Evolutionary conservation across 1,140 invertebrate species (phyloP).

Genomic region (Cotesia vestalis): DNA sequence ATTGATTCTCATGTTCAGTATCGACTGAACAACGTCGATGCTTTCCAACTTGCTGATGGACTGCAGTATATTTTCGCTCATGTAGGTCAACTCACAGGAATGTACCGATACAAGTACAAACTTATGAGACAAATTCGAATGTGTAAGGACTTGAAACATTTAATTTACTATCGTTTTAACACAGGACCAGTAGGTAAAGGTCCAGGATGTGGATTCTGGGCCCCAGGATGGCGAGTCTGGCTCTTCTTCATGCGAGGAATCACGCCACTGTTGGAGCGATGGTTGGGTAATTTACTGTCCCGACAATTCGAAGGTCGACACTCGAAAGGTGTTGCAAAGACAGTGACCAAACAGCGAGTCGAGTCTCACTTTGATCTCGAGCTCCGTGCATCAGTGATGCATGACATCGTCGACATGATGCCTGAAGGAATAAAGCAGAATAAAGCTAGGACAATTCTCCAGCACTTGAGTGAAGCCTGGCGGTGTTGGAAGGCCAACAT

Average conservation of each 20-base stretch:
- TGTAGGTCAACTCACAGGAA: conserved; percentile 98
- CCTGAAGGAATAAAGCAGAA: conserved; percentile 99
- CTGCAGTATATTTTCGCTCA: conserved; percentile 99
- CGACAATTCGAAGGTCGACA: conserved; percentile 99
- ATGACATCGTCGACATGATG: conserved; percentile 99
- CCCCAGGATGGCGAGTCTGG: conserved; percentile 99
- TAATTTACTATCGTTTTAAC: conserved; percentile 99
- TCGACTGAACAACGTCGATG: conserved; percentile 98
- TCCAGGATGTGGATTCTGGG: conserved; percentile 99
- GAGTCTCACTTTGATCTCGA: conserved; percentile 99
- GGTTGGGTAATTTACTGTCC: conserved; percentile 97
- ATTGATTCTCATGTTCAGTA: conserved; percentile 99
- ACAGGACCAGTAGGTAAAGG: conserved; percentile 99
- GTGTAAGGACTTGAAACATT: conserved; percentile 99
- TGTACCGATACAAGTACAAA: conserved; percentile 99
- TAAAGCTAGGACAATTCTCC: conserved; percentile 97
- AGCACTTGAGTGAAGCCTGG: conserved; percentile 99
- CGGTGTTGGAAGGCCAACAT: conserved; percentile 99
- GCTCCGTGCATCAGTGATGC: conserved; percentile 97
- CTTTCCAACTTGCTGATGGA: conserved; percentile 97
- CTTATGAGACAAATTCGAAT: conserved; percentile 99
- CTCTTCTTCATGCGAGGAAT: conserved; percentile 99
- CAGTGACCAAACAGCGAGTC: conserved; percentile 98
- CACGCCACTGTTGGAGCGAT: conserved; percentile 95
- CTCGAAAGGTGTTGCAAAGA: conserved; percentile 99